phyloP scores from a whole-genome alignment of 2,797 vertebrate genomes.

The Halcyon smyrnensis region DNA sequence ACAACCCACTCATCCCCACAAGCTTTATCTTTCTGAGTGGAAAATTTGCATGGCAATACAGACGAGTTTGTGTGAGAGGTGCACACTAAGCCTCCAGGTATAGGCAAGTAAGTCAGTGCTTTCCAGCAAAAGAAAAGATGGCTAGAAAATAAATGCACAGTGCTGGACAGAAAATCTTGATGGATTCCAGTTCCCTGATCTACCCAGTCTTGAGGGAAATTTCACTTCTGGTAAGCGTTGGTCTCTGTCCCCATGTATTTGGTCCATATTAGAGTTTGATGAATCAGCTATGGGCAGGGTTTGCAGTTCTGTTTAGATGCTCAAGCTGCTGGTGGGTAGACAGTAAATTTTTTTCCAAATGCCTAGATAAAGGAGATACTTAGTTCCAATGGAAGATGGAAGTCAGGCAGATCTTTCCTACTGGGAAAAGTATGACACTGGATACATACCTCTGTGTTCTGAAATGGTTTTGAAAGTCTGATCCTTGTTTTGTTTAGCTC shows the following conservation, averaged over 20 bases:
- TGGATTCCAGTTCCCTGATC: not conserved
- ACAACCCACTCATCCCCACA: slow-evolving; percentile 20
- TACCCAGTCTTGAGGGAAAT: not conserved
- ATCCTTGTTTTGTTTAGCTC: not conserved
- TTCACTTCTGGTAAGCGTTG: not conserved
- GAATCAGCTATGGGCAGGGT: not conserved
- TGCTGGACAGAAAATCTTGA: not conserved
- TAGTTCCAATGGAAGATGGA: not conserved
- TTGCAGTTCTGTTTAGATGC: not conserved
- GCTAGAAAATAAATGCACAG: not conserved
- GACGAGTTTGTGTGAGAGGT: not conserved
- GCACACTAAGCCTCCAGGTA: not conserved
- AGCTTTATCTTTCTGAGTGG: slow-evolving; percentile 33
- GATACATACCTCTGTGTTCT: not conserved
- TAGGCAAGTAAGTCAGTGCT: not conserved
- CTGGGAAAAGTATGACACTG: not conserved
- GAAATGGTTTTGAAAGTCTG: not conserved
- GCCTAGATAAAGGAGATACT: not conserved
- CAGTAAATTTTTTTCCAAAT: not conserved
- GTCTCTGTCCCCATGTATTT: not conserved
- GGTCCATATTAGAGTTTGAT: not conserved
- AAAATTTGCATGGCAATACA: slow-evolving; percentile 27
- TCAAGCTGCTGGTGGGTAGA: not conserved
- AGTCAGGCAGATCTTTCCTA: not conserved
- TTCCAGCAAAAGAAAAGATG: not conserved